phyloP scores from a whole-genome alignment of 2,797 vertebrate species.

The Falco cherrug region DNA sequence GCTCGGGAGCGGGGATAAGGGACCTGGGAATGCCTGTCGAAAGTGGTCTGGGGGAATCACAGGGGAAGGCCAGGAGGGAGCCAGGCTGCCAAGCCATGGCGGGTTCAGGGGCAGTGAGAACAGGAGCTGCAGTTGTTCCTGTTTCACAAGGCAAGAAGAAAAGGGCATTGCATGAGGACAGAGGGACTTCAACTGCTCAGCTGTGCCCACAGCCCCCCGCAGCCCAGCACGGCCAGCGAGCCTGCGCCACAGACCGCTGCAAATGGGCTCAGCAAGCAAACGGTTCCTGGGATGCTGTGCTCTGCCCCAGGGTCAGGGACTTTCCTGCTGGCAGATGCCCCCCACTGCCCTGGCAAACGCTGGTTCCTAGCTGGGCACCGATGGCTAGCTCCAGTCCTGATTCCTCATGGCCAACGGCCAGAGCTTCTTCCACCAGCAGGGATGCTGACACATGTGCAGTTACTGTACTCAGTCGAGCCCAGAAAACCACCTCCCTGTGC shows the following conservation, averaged over 20 bases:
- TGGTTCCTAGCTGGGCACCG: background rate
- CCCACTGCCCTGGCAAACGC: background rate
- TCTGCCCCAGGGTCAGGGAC: background rate
- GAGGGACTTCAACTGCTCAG: background rate
- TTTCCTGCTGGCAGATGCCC: background rate
- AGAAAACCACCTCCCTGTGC: background rate
- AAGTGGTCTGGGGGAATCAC: background rate
- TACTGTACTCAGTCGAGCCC: background rate
- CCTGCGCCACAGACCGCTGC: background rate
- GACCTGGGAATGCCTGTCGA: fast-evolving
- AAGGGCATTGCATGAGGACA: background rate
- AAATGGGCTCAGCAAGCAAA: background rate
- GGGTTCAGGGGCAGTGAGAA: fast-evolving
- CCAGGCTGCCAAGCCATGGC: fast-evolving
- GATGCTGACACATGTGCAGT: background rate
- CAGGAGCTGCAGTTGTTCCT: background rate
- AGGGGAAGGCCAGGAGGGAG: background rate
- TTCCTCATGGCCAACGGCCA: background rate
- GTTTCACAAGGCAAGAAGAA: background rate
- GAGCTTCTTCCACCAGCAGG: background rate
- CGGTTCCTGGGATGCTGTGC: fast-evolving
- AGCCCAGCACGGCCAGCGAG: background rate
- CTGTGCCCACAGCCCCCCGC: background rate
- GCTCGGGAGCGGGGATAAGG: background rate
- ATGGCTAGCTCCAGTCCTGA: background rate